Evolutionary conservation across 2,113 vertebrate genomes (phyloP), one percentile per base, ranked within the genome.

Genomic region (Phrynosoma blainvillii): DNA sequence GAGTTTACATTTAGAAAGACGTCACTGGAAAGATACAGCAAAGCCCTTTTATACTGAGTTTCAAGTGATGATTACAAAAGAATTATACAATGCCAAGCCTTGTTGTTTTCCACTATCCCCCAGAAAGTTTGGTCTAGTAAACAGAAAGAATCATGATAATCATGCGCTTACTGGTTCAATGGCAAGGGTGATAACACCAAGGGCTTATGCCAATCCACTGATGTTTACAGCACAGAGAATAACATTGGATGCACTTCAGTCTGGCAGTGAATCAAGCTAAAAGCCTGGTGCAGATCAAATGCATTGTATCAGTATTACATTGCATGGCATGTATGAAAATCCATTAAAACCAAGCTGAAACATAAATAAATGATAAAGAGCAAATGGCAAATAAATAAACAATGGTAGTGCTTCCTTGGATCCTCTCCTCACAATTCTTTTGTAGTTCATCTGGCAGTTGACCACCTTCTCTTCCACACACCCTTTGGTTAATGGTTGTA

Each of bases 1-100:
- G 32, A 88, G 73, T 86, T 83, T 87, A 84, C 88, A 84, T 42
- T 47, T 42, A 82, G 79, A 79, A 86, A 84, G 75, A 3, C 2
- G 79, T 5, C 11, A 20, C 10, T 36, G 82, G 3, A 82, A 90
- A 88, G 76, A 90, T 23, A 87, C 25, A 62, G 25, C n/a, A 80
- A 86, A 89, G 12, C 1, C 23, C 12, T 32, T 21, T 91, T 1
- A 0, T 52, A 14, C 0, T 14, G 20, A 91, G 59, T 78, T 84
- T 10, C 79, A 76, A 87, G 65, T 2, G 71, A 2, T 3, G 8
- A 2, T 40, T 30, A 86, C 68, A 36, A 86, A n/a, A 32, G 3
- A 1, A 2, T 59, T 47, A 0, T 7, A 2, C 12, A n/a, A 88
- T 25, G 23, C 88, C 30, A 73, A 84, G 2, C 13, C 2, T 16